Evolutionary conservation across 1,140 invertebrate genomes (phyloP), one percentile per base, ranked within the genome.

Genomic region (Bombus sibiricus): DNA sequence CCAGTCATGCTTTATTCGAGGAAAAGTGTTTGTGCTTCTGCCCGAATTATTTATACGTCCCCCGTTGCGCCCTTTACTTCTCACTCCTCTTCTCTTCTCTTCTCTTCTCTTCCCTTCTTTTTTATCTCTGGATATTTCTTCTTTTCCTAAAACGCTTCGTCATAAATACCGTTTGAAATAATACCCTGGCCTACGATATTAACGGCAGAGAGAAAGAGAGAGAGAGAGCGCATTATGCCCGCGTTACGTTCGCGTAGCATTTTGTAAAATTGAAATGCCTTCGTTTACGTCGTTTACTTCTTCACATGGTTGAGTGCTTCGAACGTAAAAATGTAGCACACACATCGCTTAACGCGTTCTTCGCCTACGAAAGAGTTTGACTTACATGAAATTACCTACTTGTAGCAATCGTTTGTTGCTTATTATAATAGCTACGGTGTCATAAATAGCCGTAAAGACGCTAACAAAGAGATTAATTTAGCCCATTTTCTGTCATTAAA

Each of bases 251-350:
- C 4, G 57, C 25, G 8, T 59, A 10, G 2, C 57, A 59, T 59
- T 59, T 59, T 59, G 28, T n/a, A 62, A 28, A 12, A 62, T 62
- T 2, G 28, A 62, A n/a, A 62, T 1, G 28, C 3, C 28, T n/a
- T 62, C 28, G 28, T 12, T 28, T 28, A 3, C 57, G 57, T 10
- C 15, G 57, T 43, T 47, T 47, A 6, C 13, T 15, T 47, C 13
- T 15, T 47, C 43, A 0, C 43, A 15, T 0, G 43, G 43, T 15
- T 0, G 13, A 15, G 43, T 0, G 43, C 13, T 15, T 15, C 41
- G 0, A 4, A 43, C 1, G 41, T 4, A 43, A 43, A 43, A 13
- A 13, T 13, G 41, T 43, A 13, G 13, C 41, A 43, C 41, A 2
- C 13, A 4, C 41, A 43, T 43, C 41, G 41, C 13, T 43, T 4